Percentiles rank a stretch among this genome's conserved stretches.
These are phyloP conservation scores for Eunapius fragilis DNA, from an alignment of 37 sponge, comb jelly and placozoan genomes.

Conservation along the genomic window DNA sequence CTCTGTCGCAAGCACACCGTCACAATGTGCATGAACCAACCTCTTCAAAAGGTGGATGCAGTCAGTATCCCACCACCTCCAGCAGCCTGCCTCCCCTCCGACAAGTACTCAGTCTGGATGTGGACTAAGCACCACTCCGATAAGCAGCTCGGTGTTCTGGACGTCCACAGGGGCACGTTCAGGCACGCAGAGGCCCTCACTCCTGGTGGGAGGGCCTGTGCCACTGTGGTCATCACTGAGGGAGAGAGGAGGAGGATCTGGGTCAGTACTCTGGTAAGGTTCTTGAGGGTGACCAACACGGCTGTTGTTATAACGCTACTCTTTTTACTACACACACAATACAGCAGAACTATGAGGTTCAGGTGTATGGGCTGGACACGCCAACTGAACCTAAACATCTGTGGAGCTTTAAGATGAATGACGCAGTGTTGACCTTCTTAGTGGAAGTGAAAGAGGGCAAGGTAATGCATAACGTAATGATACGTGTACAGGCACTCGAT, in stretches of 20 bases:
- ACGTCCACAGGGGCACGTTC: slow-evolving; percentile 69
- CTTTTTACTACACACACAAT: neutral
- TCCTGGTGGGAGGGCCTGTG: slow-evolving; percentile 71
- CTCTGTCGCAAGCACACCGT: slow-evolving; percentile 74
- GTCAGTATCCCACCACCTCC: slow-evolving; percentile 53
- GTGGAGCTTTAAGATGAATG: slow-evolving; percentile 75
- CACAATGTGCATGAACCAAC: slow-evolving; percentile 43
- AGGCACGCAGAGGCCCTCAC: slow-evolving; percentile 49
- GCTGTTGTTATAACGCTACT: no score
- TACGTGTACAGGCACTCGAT: neutral
- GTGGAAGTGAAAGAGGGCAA: slow-evolving; percentile 66
- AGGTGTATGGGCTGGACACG: slow-evolving; percentile 71
- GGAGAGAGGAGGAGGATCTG: slow-evolving; percentile 74
- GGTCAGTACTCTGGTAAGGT: slow-evolving; percentile 79
- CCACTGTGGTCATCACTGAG: slow-evolving; percentile 76
- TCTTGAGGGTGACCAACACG: neutral
- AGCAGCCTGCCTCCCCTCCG: slow-evolving; percentile 20
- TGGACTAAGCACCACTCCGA: slow-evolving; percentile 63
- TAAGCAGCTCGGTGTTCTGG: slow-evolving; percentile 61
- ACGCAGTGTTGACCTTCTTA: slow-evolving; percentile 67
- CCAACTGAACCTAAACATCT: slow-evolving; percentile 60
- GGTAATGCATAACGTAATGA: slow-evolving; percentile 49
- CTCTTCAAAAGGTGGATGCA: slow-evolving; percentile 71
- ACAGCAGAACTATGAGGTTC: slow-evolving; percentile 69
- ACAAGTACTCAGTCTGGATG: slow-evolving; percentile 65